Evolutionary conservation across 2,113 vertebrate genomes (phyloP).

Genomic region (Cavia aperea): DNA sequence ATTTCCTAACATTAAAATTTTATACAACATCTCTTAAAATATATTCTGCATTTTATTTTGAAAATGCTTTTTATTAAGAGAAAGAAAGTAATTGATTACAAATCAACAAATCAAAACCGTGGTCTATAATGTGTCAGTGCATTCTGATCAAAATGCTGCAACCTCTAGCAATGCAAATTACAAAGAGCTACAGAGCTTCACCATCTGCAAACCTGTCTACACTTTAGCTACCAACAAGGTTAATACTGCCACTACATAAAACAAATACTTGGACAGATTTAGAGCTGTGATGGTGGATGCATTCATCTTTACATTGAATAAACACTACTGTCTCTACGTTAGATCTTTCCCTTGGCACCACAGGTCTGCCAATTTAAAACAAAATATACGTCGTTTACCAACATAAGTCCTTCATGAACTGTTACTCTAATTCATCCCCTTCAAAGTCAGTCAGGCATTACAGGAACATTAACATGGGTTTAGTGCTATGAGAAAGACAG

Average conservation of each 20-base stretch:
- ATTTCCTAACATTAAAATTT: constrained; percentile 62
- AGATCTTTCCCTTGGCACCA: constrained; percentile 27
- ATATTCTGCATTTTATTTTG: constrained; percentile 75
- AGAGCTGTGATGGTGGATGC: not conserved
- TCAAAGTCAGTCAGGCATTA: constrained; percentile 27
- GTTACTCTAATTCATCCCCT: not conserved
- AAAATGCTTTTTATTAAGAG: constrained; percentile 76
- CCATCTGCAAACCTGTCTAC: constrained; percentile 23
- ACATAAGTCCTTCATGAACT: not conserved
- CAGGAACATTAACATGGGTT: constrained; percentile 24
- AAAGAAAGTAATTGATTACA: constrained; percentile 65
- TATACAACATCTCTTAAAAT: constrained; percentile 73
- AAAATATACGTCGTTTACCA: not conserved
- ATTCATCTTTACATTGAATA: constrained; percentile 44
- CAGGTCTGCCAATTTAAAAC: constrained; percentile 24
- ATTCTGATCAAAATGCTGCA: constrained; percentile 8
- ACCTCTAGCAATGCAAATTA: constrained; percentile 32
- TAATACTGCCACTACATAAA: constrained; percentile 19
- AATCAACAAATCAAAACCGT: constrained; percentile 53
- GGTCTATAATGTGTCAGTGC: not conserved
- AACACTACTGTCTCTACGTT: constrained; percentile 27
- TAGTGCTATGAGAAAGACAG: constrained; percentile 22
- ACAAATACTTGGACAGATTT: constrained; percentile 18
- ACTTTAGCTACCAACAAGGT: constrained; percentile 23
- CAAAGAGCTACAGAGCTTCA: constrained; percentile 25